A percentile compares a stretch with the other conserved stretches of the same genome.
These are phyloP conservation scores for Drosophila yooni DNA, from an alignment of 2,888 invertebrate species.

Conservation along the genomic window DNA sequence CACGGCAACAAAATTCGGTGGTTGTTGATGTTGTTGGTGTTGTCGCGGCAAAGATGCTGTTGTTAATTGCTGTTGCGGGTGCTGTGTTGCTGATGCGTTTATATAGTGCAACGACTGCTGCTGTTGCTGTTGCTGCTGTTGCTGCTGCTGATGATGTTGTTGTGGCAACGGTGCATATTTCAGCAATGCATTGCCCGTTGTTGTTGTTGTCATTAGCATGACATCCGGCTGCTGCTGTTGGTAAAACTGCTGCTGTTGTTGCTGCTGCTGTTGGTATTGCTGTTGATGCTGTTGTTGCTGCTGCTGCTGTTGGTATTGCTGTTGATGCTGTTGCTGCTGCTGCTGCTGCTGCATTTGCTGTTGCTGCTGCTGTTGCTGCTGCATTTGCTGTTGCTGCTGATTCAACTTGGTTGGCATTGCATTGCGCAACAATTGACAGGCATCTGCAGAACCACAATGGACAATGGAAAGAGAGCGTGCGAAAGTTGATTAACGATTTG, in stretches of 20 bases:
- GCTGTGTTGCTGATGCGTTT: slow-evolving; percentile 64
- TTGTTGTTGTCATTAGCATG: slow-evolving; percentile 81
- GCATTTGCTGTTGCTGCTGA: slow-evolving; percentile 51
- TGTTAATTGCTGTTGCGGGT: slow-evolving; percentile 67
- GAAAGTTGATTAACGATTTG: slow-evolving; percentile 74
- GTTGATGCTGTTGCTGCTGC: slow-evolving; percentile 56
- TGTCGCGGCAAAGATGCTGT: slow-evolving; percentile 75
- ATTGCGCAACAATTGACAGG: slow-evolving; percentile 83
- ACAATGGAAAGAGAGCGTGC: slow-evolving; percentile 44
- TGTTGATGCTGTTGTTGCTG: slow-evolving; percentile 42
- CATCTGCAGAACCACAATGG: slow-evolving; percentile 76
- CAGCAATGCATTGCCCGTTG: slow-evolving; percentile 63
- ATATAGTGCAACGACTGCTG: slow-evolving; percentile 64
- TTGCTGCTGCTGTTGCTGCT: slow-evolving; percentile 45
- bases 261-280: slow-evolving; percentile 42
- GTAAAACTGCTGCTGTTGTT: slow-evolving; percentile 52
- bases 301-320: slow-evolving; percentile 55
- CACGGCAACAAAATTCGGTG: slow-evolving; percentile 80
- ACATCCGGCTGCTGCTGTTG: slow-evolving; percentile 73
- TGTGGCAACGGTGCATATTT: slow-evolving; percentile 65
- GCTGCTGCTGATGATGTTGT: slow-evolving; percentile 44
- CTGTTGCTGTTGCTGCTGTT: slow-evolving; percentile 23
- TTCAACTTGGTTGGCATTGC: slow-evolving; percentile 80
- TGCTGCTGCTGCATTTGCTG: slow-evolving; percentile 38
- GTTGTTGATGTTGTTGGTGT: slow-evolving; percentile 55